Evolutionary conservation across 2,888 invertebrate genomes (phyloP), one percentile per base, ranked within the genome.

Genomic region (Rhogogaster chlorosoma): DNA sequence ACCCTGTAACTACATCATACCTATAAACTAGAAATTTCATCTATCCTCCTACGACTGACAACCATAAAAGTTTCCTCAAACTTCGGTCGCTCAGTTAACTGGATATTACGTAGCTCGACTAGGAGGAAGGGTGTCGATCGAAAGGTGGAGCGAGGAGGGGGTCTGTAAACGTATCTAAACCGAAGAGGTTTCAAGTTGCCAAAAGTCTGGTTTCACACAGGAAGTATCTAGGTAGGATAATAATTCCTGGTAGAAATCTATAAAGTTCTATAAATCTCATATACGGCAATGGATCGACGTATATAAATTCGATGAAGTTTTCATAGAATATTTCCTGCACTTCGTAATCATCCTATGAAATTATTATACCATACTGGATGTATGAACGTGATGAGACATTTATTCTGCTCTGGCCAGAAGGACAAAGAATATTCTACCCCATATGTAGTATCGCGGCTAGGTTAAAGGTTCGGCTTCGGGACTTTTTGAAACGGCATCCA

Each of bases 171-270:
- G 61, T 80, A 61, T 36, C 80, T 80, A 80, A 18, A 67, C 42
- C 83, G 45, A 70, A 83, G 22, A 61, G 83, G 83, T 83, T 70
- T 67, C 83, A 38, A 45, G 49, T 83, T 83, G 83, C 83, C 67
- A 70, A 83, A 83, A 83, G 83, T 83, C 45, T 83, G 64, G 67
- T 83, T 83, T 67, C 83, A 83, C 29, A 26, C 83, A 64, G 83
- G 45, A 67, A 83, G 83, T 67, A n/a, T n/a, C n/a, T n/a, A 29
- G 12, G 22, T 61, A 26, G 22, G 10, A 61, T 22, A 61, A 57
- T 61, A 7, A 26, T 83, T 67, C 29, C 18, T n/a, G 18, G 36
- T 36, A 36, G 70, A 70, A 70, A 70, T 61, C 61, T 61, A 61
- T 61, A 29, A 29, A 61, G 9, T 22, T 61, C 0, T 22, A 9